Evolutionary conservation across 2,888 invertebrate species (phyloP).

Genomic region (Pyrochroa serraticornis): DNA sequence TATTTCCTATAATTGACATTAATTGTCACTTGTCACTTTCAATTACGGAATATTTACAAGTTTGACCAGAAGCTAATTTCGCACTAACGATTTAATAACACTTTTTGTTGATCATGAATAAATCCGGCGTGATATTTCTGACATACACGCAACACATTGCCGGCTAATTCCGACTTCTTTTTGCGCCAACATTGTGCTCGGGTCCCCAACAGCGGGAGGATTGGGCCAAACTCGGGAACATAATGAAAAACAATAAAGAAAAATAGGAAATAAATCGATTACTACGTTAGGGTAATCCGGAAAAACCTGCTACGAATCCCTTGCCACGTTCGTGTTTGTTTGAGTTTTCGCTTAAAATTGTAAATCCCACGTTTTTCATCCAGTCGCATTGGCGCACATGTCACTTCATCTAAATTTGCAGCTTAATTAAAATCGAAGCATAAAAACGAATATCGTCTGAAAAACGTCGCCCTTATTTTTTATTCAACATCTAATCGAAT

Average conservation of each 20-base stretch:
- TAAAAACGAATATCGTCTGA: no score
- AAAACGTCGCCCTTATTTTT: no score
- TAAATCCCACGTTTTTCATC: no score
- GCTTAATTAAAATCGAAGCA: no score
- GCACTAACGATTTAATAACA: constrained; percentile 2
- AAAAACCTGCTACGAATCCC: not conserved
- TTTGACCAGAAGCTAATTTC: not conserved
- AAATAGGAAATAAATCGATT: constrained; percentile 3
- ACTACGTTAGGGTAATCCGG: not conserved
- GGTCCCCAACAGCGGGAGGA: no score
- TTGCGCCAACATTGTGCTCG: no score
- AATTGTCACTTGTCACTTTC: constrained; percentile 20
- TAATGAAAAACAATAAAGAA: not conserved
- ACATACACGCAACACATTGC: not conserved
- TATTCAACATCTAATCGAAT: no score
- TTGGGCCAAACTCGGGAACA: not conserved
- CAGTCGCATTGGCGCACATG: no score
- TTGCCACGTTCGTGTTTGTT: not conserved
- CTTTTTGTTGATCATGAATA: not conserved
- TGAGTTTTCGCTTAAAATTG: no score
- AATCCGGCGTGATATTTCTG: not conserved
- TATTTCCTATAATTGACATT: constrained; percentile 18
- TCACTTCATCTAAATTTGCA: no score
- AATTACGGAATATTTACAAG: constrained; percentile 2
- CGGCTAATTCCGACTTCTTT: not conserved